These are phyloP conservation scores for Zeuzera pyrina DNA, from an alignment of 2,888 invertebrate species.

Conservation along the genomic window DNA sequence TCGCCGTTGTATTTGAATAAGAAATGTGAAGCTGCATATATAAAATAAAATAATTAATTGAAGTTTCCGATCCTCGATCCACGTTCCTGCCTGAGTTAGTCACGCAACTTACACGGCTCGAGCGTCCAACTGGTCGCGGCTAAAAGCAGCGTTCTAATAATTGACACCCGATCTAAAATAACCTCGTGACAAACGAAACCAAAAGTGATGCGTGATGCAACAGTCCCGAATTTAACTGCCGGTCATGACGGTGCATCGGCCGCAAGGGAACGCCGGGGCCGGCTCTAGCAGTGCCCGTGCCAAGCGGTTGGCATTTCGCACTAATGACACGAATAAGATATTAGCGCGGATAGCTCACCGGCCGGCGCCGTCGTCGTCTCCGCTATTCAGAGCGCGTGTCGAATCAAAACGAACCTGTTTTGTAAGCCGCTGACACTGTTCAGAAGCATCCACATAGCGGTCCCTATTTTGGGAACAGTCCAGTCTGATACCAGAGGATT, in stretches of 20 bases:
- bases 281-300: constrained; percentile 42
- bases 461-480: constrained; percentile 4
- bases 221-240: constrained; percentile 64
- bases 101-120: constrained; percentile 30
- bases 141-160: constrained; percentile 67
- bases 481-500: constrained; percentile 20
- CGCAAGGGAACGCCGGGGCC: constrained; percentile 35
- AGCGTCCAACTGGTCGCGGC: constrained; percentile 34
- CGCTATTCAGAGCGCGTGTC: constrained; percentile 50
- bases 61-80: constrained; percentile 16
- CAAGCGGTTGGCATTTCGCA: constrained; percentile 69
- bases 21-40: constrained; percentile 45
- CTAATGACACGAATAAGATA: constrained; percentile 72
- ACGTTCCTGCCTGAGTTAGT: constrained; percentile 27
- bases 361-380: constrained; percentile 35
- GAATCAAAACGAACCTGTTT: constrained; percentile 45
- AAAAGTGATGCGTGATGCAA: constrained; percentile 71
- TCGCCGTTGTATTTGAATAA: constrained; percentile 46
- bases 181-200: constrained; percentile 68
- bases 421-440: constrained; percentile 6
- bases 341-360: constrained; percentile 58
- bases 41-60: constrained; percentile 38
- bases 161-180: constrained; percentile 67
- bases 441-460: constrained; percentile 4
- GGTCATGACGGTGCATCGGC: constrained; percentile 60